These are phyloP conservation scores for Brenthis ino DNA, from an alignment of 2,888 invertebrate genomes.

Conservation along the genomic window DNA sequence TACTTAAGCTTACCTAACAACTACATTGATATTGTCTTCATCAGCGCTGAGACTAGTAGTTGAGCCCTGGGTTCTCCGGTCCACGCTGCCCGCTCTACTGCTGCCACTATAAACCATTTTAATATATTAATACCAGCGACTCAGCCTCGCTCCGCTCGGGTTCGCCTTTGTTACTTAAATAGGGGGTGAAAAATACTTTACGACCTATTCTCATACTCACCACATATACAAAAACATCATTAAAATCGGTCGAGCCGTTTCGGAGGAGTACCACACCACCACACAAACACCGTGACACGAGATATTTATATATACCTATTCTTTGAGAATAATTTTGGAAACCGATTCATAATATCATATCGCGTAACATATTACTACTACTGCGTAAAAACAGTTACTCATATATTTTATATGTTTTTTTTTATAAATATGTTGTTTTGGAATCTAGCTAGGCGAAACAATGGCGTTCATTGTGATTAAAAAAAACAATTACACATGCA, in stretches of 20 bases:
- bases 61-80: constrained; percentile 72
- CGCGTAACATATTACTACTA: neutral
- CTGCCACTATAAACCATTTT: constrained; percentile 53
- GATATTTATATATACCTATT: too few relatives aligned
- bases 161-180: too few relatives aligned
- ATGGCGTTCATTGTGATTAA: constrained; percentile 18
- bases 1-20: constrained; percentile 86
- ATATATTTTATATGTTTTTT: constrained; percentile 16
- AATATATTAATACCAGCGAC: neutral
- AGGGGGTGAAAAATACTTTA: too few relatives aligned
- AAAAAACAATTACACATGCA: constrained; percentile 24
- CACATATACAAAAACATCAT: too few relatives aligned
- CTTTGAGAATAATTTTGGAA: neutral
- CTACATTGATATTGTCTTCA: constrained; percentile 94
- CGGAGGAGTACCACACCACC: too few relatives aligned
- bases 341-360: too few relatives aligned
- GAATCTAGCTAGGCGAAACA: constrained; percentile 25
- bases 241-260: too few relatives aligned
- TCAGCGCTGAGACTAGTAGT: constrained; percentile 77
- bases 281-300: too few relatives aligned
- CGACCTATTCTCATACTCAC: too few relatives aligned
- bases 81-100: constrained; percentile 55
- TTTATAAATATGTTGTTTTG: constrained; percentile 27
- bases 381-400: constrained; percentile 14
- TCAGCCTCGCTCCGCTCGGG: too few relatives aligned